Evolutionary conservation across 2,113 vertebrate species (phyloP), one percentile per base, ranked within the genome.

Genomic region (Cervus canadensis): DNA sequence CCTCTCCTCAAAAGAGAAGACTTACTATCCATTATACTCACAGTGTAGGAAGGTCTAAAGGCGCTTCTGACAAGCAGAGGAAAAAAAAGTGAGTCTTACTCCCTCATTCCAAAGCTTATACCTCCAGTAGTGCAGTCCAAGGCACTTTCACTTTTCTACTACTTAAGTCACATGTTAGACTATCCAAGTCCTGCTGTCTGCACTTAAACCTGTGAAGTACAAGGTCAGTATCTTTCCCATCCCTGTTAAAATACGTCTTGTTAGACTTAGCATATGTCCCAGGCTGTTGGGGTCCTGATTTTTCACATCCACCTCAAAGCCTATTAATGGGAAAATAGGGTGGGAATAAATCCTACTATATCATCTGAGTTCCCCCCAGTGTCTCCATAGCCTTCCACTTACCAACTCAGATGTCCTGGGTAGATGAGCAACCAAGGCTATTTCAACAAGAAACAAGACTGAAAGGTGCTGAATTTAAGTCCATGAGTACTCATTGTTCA

Each of bases 1-100:
- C 26, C 36, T 95, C 33, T 89, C 30, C 50, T 85, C 28, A 30
- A 48, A 95, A 81, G n/a, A 10, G 36, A n/a, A 96, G 43, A 87
- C 12, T 3, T 14, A 4, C 23, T 15, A 8, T 62, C 19, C 7
- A 2, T 23, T 1, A 5, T 5, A 19, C 6, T 8, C 33, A 23
- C 6, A 48, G 56, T 23, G 0, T 25, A 8, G 30, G 71, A 45
- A 60, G 12, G 23, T 43, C 26, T 43, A 26, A 26, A 54, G 26
- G n/a, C 25, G 74, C 16, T 48, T 94, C 21, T 40, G n/a, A 78
- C 36, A 40, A 45, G 7, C 19, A 7, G n/a, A 89, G 81, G 43
- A 12, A 45, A 36, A 50, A 89, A 88, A 59, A 45, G 10, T 11
- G 45, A 52, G 23, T 43, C 82, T 82, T 1, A 28, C 1, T 33